Conservation (phyloP, 1,140 invertebrate genomes). For the Bombus huntii region DNA sequence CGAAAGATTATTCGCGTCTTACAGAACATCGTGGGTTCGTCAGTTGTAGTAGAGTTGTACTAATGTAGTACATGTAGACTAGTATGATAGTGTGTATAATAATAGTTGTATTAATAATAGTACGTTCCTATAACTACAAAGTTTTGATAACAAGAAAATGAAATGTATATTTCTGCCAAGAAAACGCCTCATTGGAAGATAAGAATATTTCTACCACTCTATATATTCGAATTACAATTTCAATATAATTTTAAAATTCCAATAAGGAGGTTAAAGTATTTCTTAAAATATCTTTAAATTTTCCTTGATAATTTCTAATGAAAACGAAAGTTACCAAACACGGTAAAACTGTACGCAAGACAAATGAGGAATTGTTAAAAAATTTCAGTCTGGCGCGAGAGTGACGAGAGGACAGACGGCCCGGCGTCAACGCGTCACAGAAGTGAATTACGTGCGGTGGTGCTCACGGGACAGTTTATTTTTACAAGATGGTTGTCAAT, state of each 20-base stretch:
- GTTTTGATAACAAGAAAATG: no score
- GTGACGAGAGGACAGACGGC: conserved; percentile 13
- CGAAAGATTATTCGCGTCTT: no score
- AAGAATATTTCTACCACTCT: not conserved
- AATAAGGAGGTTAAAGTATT: not conserved
- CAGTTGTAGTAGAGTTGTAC: no score
- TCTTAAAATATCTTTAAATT: not conserved
- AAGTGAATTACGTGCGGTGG: conserved; percentile 18
- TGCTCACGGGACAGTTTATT: conserved; percentile 35
- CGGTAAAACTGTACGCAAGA: not conserved
- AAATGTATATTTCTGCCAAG: no score
- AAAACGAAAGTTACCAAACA: not conserved
- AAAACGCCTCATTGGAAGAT: no score
- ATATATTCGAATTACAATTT: not conserved
- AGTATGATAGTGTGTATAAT: no score
- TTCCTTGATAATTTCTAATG: not conserved
- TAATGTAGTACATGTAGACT: no score
- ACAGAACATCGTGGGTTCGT: no score
- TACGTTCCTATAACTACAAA: no score
- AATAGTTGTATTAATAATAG: no score
- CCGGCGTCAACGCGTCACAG: conserved; percentile 12
- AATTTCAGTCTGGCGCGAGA: not conserved
- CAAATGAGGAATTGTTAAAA: conserved; percentile 5
- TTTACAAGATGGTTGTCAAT: conserved; percentile 54
- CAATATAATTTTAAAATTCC: not conserved